Conservation (phyloP, 2,113 vertebrate species). For the Podiceps cristatus region DNA sequence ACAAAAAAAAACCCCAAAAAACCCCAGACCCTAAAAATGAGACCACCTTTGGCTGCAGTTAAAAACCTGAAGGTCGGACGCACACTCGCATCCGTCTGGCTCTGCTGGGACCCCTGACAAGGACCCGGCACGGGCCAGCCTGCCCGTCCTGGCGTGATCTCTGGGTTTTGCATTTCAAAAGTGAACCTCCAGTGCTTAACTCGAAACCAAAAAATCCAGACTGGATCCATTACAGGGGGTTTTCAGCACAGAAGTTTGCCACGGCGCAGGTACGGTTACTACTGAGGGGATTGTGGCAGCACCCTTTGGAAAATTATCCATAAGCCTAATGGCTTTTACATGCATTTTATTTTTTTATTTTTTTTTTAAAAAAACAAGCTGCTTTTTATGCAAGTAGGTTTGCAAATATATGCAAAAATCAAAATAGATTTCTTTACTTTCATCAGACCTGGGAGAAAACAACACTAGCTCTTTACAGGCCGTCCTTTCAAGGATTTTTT, state of each 20-base stretch:
- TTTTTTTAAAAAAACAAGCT: not conserved
- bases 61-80: not conserved
- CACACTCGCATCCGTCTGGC: rapidly evolving
- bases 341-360: not conserved
- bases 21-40: not conserved
- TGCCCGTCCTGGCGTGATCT: not conserved
- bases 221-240: no score
- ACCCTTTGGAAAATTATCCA: not conserved
- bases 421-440: not conserved
- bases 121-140: rapidly evolving
- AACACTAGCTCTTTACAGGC: not conserved
- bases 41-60: not conserved
- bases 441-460: not conserved
- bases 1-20: not conserved
- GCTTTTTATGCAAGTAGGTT: not conserved
- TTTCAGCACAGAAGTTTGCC: not conserved
- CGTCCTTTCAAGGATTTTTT: not conserved
- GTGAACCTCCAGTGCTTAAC: not conserved
- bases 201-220: not conserved
- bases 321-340: not conserved
- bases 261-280: rapidly evolving
- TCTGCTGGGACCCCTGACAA: not conserved
- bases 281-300: not conserved
- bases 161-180: not conserved
- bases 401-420: not conserved